A percentile compares a stretch with the other conserved stretches of the same genome.
These are phyloP conservation scores for Furcula furcula DNA, from an alignment of 2,888 invertebrate genomes.

Conservation along the genomic window DNA sequence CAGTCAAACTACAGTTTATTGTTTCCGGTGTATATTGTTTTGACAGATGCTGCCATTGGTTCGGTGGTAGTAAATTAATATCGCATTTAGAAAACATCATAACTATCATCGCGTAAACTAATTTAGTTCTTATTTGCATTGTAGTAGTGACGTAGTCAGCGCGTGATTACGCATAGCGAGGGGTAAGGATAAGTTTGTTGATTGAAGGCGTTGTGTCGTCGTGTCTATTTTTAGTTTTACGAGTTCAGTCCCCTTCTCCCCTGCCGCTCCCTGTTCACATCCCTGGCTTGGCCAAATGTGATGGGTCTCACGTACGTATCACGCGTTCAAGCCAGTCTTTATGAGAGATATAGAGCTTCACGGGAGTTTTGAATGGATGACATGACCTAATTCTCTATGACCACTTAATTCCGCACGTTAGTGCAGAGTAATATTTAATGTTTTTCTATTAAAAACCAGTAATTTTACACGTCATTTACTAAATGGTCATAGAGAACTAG, in stretches of 20 bases:
- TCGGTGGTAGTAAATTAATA: conserved; percentile 17
- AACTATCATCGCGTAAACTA: conserved; percentile 16
- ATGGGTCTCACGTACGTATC: conserved; percentile 33
- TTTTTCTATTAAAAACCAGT: too few relatives aligned
- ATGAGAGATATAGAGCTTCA: too few relatives aligned
- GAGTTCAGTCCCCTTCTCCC: conserved; percentile 64
- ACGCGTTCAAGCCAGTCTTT: too few relatives aligned
- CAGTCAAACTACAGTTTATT: conserved; percentile 56
- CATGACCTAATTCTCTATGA: too few relatives aligned
- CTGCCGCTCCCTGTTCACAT: conserved; percentile 38
- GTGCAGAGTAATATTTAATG: too few relatives aligned
- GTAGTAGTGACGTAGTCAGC: conserved; percentile 23
- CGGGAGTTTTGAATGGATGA: too few relatives aligned
- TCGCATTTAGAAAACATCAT: conserved; percentile 18
- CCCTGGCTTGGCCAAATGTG: conserved; percentile 33
- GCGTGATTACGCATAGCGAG: conserved; percentile 21
- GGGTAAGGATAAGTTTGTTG: conserved; percentile 25
- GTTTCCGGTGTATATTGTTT: conserved; percentile 67
- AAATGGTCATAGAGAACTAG: too few relatives aligned
- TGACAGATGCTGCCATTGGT: conserved; percentile 62
- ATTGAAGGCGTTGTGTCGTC: conserved; percentile 52
- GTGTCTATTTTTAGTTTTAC: conserved; percentile 76
- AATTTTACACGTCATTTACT: too few relatives aligned
- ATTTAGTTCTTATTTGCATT: conserved; percentile 32
- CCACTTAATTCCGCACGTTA: too few relatives aligned